Percentiles rank a stretch among this genome's conserved stretches.
Conservation (phyloP, 2,888 invertebrate genomes). For the Plebejus argus region DNA sequence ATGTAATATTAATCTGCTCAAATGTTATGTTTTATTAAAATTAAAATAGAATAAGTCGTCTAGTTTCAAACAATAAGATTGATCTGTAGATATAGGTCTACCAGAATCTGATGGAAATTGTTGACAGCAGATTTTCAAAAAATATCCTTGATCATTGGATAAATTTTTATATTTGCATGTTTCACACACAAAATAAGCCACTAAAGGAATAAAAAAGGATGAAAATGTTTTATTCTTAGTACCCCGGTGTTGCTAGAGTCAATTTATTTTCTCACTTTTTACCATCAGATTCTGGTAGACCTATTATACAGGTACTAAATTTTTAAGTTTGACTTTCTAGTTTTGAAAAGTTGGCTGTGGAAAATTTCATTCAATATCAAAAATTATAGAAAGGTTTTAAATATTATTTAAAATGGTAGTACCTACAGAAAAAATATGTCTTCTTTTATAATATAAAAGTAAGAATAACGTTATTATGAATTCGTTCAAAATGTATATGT, state of each 20-base stretch:
- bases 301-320: too few relatives aligned
- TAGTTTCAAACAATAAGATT: neutral
- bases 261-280: too few relatives aligned
- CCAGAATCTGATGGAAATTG: too few relatives aligned
- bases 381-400: neutral
- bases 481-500: neutral
- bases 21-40: neutral
- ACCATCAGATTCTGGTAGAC: too few relatives aligned
- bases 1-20: neutral
- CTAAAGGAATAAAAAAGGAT: too few relatives aligned
- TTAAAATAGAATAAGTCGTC: neutral
- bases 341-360: slow-evolving; percentile 14
- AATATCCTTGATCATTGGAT: too few relatives aligned
- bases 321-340: slow-evolving; percentile 3
- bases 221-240: too few relatives aligned
- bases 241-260: too few relatives aligned
- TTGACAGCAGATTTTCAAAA: too few relatives aligned
- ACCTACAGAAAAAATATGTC: neutral
- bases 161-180: too few relatives aligned
- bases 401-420: neutral
- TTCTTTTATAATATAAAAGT: neutral
- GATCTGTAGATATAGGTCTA: neutral
- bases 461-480: neutral
- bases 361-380: neutral
- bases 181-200: too few relatives aligned